phyloP scores from a whole-genome alignment of 2,113 vertebrate genomes.

The Macroglossus sobrinus region DNA sequence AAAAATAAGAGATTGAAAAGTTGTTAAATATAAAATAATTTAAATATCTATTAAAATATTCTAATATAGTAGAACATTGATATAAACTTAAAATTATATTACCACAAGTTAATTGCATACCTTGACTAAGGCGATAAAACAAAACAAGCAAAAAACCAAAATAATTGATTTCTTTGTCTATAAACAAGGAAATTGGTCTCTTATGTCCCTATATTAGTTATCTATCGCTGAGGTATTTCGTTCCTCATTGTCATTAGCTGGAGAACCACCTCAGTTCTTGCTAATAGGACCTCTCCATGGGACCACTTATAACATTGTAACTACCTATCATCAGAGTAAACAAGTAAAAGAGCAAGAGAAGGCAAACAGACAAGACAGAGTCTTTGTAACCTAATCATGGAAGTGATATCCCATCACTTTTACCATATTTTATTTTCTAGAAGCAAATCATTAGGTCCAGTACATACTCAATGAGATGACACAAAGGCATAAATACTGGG shows the following conservation, averaged over 20 bases:
- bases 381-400: background rate
- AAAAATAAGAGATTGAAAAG: background rate
- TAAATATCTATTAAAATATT: constrained; percentile 1
- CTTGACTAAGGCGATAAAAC: background rate
- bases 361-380: background rate
- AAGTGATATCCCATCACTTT: background rate
- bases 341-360: background rate
- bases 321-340: background rate
- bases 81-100: background rate
- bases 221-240: background rate
- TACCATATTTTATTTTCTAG: background rate
- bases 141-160: background rate
- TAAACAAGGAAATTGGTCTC: background rate
- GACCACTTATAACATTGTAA: background rate
- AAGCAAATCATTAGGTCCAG: background rate
- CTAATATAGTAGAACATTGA: background rate
- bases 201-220: background rate
- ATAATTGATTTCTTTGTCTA: background rate
- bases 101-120: background rate
- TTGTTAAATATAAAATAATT: background rate
- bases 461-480: background rate
- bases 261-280: background rate
- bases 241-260: background rate
- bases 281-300: background rate
- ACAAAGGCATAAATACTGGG: background rate